Evolutionary conservation across 2,797 vertebrate genomes (phyloP).

Genomic region (Poecilia picta): DNA sequence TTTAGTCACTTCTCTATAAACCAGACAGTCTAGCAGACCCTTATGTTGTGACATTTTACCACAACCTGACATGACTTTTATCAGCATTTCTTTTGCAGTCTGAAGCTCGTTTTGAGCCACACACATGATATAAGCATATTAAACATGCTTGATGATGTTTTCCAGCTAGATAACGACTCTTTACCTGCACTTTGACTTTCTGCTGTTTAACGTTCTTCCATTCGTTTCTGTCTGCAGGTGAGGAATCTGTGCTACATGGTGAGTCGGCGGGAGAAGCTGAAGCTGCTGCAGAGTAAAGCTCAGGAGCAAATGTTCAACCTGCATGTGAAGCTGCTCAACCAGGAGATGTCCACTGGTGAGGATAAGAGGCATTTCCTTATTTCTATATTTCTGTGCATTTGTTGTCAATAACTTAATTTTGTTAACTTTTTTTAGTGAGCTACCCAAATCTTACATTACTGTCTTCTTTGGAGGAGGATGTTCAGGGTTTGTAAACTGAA

Average conservation of each 20-base stretch:
- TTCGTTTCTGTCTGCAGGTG: slow-evolving; percentile 81
- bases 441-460: background rate
- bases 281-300: slow-evolving; percentile 93
- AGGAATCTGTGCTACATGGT: slow-evolving; percentile 99
- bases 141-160: background rate
- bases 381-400: background rate
- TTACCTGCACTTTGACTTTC: background rate
- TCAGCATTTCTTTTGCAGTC: background rate
- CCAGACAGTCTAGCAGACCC: background rate
- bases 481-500: background rate
- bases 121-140: background rate
- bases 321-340: slow-evolving; percentile 91
- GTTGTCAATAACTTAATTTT: background rate
- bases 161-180: background rate
- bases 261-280: slow-evolving; percentile 96
- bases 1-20: background rate
- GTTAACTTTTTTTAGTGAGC: background rate
- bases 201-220: background rate
- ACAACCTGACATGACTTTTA: background rate
- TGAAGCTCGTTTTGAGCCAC: background rate
- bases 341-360: slow-evolving; percentile 91
- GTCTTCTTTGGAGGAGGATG: background rate
- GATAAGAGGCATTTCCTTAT: background rate
- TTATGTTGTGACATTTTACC: background rate
- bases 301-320: slow-evolving; percentile 97